These are phyloP conservation scores for Sebastes minor DNA, from an alignment of 2,797 vertebrate genomes.

Conservation along the genomic window DNA sequence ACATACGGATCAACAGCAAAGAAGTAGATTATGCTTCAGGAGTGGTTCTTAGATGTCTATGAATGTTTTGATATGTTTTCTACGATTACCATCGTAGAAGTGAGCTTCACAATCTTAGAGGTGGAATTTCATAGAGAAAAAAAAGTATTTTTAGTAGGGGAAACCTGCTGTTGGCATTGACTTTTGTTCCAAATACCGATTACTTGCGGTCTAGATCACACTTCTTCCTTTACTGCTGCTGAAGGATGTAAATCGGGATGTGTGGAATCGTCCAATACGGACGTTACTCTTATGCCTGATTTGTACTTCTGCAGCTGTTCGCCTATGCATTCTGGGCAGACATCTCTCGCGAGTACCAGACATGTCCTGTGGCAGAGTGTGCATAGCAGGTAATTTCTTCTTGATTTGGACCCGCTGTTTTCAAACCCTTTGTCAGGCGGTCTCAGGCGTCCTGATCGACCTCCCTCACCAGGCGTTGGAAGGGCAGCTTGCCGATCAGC, in stretches of 20 bases:
- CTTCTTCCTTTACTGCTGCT: neutral
- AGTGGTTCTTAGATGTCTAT: neutral
- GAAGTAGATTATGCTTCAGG: neutral
- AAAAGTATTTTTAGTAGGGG: neutral
- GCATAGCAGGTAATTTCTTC: neutral
- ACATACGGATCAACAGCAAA: neutral
- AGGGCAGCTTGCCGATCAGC: conserved; percentile 36
- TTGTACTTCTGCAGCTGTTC: neutral
- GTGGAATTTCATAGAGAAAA: neutral
- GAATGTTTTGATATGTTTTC: neutral
- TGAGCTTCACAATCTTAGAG: neutral
- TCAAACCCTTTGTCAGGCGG: too few species aligned
- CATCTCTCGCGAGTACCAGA: neutral
- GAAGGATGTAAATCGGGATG: neutral
- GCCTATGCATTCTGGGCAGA: neutral
- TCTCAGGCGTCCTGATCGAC: conserved; percentile 20
- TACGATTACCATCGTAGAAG: neutral
- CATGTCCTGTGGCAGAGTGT: too few species aligned
- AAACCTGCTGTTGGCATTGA: neutral
- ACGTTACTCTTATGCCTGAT: neutral
- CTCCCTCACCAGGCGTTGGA: conserved; percentile 21
- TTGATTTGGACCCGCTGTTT: neutral
- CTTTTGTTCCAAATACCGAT: neutral
- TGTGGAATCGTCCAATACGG: neutral
- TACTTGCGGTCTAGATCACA: neutral